A percentile compares a stretch with the other conserved stretches of the same genome.
phyloP scores from a whole-genome alignment of 2,113 vertebrate species.

The Aphyosemion australe region DNA sequence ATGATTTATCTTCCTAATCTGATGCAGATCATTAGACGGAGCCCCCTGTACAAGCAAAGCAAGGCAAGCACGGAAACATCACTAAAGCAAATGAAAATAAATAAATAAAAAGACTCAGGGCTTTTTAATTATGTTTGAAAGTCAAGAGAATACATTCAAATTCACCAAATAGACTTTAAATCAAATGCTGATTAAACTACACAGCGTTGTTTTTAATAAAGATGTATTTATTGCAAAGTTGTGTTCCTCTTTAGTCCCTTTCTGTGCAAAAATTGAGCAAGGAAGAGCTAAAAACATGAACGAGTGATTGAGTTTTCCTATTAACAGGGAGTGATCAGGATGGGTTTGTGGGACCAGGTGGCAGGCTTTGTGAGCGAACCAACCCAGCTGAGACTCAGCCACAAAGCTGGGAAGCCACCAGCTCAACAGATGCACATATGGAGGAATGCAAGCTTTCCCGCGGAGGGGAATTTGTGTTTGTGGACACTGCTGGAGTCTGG shows the following conservation, averaged over 20 bases:
- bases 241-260: constrained; percentile 13
- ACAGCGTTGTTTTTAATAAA: constrained; percentile 3
- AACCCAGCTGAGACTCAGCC: constrained; percentile 51
- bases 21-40: constrained; percentile 67
- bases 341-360: constrained; percentile 49
- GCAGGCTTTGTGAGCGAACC: constrained; percentile 53
- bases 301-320: constrained; percentile 61
- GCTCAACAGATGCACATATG: constrained; percentile 43
- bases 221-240: background rate
- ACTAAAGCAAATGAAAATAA: constrained; percentile 13
- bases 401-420: constrained; percentile 44
- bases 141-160: background rate
- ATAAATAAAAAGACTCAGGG: background rate
- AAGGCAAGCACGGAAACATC: constrained; percentile 51
- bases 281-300: constrained; percentile 23
- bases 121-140: constrained; percentile 28
- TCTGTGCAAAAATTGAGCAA: no score
- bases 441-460: constrained; percentile 32
- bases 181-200: background rate
- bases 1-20: constrained; percentile 73
- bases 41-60: constrained; percentile 44
- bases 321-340: constrained; percentile 62
- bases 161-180: background rate
- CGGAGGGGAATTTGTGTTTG: constrained; percentile 29
- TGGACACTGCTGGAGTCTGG: constrained; percentile 24